Conservation (phyloP, 30 jellyfish, hydroid and myxozoan species). For the Pseudorhiza aurosa region DNA sequence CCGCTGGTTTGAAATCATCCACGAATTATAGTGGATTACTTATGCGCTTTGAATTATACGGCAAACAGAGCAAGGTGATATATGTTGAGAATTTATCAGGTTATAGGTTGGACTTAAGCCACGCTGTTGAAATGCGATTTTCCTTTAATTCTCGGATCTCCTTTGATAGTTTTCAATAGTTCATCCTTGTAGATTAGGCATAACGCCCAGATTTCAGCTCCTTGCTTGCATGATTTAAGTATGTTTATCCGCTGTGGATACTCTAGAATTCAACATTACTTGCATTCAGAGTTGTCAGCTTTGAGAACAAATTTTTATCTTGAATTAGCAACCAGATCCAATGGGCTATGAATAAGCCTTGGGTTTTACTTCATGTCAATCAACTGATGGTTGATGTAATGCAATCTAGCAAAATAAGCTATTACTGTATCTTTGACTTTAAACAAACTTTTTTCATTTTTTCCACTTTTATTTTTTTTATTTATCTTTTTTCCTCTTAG, state of each 20-base stretch:
- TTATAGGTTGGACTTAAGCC: not conserved
- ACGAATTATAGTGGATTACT: not conserved
- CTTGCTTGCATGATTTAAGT: not conserved
- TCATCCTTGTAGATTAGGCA: not conserved
- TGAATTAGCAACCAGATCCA: too few species aligned
- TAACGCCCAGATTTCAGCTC: not conserved
- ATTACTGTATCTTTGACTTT: too few species aligned
- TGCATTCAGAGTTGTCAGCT: too few species aligned
- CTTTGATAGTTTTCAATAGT: not conserved
- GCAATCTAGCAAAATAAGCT: too few species aligned
- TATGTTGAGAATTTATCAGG: not conserved
- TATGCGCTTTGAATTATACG: not conserved
- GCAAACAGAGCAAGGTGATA: slow-evolving; percentile 1
- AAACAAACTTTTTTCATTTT: too few species aligned
- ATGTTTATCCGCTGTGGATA: slow-evolving; percentile 1
- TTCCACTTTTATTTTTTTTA: too few species aligned
- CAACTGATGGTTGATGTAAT: too few species aligned
- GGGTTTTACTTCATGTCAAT: too few species aligned
- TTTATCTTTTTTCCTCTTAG: too few species aligned
- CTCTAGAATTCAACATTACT: not conserved
- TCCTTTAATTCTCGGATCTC: not conserved
- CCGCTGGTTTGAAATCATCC: not conserved
- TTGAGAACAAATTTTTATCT: too few species aligned
- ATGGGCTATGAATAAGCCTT: too few species aligned
- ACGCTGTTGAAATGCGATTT: slow-evolving; percentile 4